Evolutionary conservation across 2,113 vertebrate species (phyloP), one percentile per base, ranked within the genome.

Genomic region (Falco punctatus): DNA sequence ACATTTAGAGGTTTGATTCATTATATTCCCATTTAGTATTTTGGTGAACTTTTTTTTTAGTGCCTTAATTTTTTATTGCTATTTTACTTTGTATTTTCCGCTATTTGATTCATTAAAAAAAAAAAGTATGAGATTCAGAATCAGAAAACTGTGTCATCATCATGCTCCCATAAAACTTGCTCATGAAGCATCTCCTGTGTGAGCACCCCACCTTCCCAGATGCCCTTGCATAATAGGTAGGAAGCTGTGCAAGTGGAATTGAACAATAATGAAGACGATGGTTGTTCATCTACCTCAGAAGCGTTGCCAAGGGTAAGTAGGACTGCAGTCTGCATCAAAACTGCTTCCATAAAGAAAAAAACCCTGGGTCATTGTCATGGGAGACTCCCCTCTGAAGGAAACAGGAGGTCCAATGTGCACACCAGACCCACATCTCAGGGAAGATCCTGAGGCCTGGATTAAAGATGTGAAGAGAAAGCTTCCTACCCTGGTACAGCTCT

Each of bases 1-100:
- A 32, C 69, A 92, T 94, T 90, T 95, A 96, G 86, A 94, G 28
- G 15, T 88, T 92, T 72, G 38, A 15, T 87, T 59, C 5, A 27
- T 90, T 90, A 90, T 81, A 33, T 74, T 67, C 22, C 75, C 18
- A 32, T 75, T 94, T 81, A 72, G 11, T 65, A 75, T 32, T 67
- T 75, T 23, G 21, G 19, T 92, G 61, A 91, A 89, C 21, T 86
- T 94, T 69, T 33, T 33, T 88, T 88, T 42, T 70, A 71, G 77
- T 86, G 40, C 44, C 18, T 73, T 58, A 11, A 1, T 70, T 86
- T 84, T 64, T 64, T 80, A 67, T 88, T 8, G 13, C 46, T 75
- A 11, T 70, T 72, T 90, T 82, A 61, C 9, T 21, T 81, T 21
- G 8, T 40, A 62, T 89, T 83, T 94, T 90, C 23, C 10, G 40